These are phyloP conservation scores for Uloborus diversus DNA, from an alignment of 1,140 invertebrate genomes.

Conservation along the genomic window DNA sequence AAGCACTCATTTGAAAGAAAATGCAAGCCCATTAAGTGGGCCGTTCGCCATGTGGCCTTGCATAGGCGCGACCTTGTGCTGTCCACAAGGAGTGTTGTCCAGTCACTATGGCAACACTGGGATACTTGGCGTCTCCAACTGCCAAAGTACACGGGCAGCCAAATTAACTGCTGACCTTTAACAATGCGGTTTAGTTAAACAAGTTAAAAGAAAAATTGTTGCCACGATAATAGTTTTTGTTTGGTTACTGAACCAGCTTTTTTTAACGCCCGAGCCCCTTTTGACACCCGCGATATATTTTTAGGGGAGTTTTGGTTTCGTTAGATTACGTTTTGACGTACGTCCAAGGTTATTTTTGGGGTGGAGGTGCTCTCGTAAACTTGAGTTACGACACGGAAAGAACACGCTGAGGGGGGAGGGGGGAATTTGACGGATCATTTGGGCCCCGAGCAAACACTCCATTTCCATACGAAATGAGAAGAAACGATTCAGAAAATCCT, in stretches of 20 bases:
- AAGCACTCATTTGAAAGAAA: no score
- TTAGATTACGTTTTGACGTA: constrained; percentile 26
- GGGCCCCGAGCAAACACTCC: neutral
- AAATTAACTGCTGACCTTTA: constrained; percentile 51
- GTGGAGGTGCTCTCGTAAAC: constrained; percentile 1
- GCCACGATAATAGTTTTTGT: constrained; percentile 9
- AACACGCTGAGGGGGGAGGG: neutral
- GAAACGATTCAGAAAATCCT: no score
- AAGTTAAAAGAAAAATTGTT: constrained; percentile 48
- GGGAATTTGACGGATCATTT: neutral
- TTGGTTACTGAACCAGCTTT: neutral
- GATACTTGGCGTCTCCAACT: constrained; percentile 39
- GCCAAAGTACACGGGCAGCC: constrained; percentile 45
- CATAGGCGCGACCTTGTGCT: constrained; percentile 34
- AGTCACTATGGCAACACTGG: constrained; percentile 17
- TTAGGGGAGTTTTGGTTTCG: constrained; percentile 19
- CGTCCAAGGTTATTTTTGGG: constrained; percentile 39
- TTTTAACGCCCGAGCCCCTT: neutral
- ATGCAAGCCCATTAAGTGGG: no score
- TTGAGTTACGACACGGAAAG: neutral
- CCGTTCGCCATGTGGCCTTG: constrained; percentile 31
- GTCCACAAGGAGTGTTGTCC: constrained; percentile 24
- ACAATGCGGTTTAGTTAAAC: constrained; percentile 48
- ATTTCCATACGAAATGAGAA: neutral
- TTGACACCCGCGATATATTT: constrained; percentile 46